Conservation (phyloP, 2,888 invertebrate genomes). For the Caenorhabditis angaria region DNA sequence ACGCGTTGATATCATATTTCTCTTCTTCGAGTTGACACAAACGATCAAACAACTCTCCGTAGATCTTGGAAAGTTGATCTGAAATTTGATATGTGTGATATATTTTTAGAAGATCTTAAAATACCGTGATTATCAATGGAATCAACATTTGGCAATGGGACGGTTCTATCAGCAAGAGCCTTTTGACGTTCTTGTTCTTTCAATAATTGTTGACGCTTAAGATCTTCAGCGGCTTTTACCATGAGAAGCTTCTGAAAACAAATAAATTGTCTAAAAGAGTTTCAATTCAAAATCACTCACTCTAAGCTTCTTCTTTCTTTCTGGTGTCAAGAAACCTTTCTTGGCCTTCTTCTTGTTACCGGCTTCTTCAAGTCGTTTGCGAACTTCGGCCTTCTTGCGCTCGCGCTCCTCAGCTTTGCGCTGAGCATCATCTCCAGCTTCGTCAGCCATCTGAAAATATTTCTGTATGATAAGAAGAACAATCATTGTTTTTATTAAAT, state of each 20-base stretch:
- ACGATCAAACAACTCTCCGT: slow-evolving; percentile 77
- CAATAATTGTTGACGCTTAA: slow-evolving; percentile 98
- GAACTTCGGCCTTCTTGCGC: slow-evolving; percentile 92
- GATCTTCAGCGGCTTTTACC: slow-evolving; percentile 99
- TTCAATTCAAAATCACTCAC: slow-evolving; percentile 76
- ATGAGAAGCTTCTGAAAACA: slow-evolving; percentile 88
- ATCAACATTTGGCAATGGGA: slow-evolving; percentile 87
- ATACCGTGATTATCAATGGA: slow-evolving; percentile 86
- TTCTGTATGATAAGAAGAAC: neutral
- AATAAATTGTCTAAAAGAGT: neutral
- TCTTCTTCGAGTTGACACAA: slow-evolving; percentile 66
- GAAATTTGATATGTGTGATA: slow-evolving; percentile 2
- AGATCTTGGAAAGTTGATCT: slow-evolving; percentile 67
- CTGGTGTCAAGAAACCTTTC: slow-evolving; percentile 99
- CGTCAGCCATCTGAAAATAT: slow-evolving; percentile 50
- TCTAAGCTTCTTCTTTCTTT: slow-evolving; percentile 99
- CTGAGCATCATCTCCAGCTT: slow-evolving; percentile 48
- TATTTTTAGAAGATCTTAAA: neutral
- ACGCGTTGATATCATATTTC: slow-evolving; percentile 98
- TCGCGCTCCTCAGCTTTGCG: slow-evolving; percentile 93
- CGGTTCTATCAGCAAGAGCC: slow-evolving; percentile 91
- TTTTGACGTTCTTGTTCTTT: slow-evolving; percentile 97
- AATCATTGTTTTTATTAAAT: neutral
- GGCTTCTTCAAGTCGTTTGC: slow-evolving; percentile 97
- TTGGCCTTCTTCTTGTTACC: slow-evolving; percentile 86